Conservation (phyloP, 92 coral and sea anemone genomes). For the Scolanthus callimorphus region DNA sequence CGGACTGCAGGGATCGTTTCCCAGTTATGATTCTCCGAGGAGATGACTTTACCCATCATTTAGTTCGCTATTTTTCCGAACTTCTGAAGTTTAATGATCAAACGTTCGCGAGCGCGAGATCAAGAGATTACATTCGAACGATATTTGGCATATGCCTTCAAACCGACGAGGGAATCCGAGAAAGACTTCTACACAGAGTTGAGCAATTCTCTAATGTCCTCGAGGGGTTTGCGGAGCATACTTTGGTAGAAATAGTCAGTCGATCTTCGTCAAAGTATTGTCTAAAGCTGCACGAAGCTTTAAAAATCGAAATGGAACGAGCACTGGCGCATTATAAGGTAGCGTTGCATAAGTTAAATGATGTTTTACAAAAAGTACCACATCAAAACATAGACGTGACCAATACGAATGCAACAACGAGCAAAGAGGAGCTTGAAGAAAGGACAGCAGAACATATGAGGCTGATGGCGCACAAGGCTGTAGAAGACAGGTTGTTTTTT, state of each 20-base stretch:
- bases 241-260: conserved; percentile 59
- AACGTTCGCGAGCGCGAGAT: conserved; percentile 77
- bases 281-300: conserved; percentile 71
- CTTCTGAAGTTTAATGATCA: conserved; percentile 71
- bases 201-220: conserved; percentile 47
- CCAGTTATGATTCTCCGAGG: conserved; percentile 42
- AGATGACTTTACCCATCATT: conserved; percentile 68
- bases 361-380: conserved; percentile 49
- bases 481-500: conserved; percentile 72
- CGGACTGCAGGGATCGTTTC: conserved; percentile 52
- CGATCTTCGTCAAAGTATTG: conserved; percentile 54
- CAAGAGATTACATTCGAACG: conserved; percentile 64
- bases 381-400: conserved; percentile 39
- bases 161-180: conserved; percentile 47
- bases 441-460: conserved; percentile 45
- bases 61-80: conserved; percentile 67
- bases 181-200: conserved; percentile 38
- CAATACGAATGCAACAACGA: conserved; percentile 13
- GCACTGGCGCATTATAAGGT: conserved; percentile 54
- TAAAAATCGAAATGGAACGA: conserved; percentile 61
- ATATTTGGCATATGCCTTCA: conserved; percentile 52
- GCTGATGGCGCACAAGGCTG: conserved; percentile 49
- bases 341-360: conserved; percentile 51
- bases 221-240: conserved; percentile 62
- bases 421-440: conserved; percentile 41